A percentile compares a stretch with the other conserved stretches of the same genome.
These are phyloP conservation scores for Nixonia krombeini DNA, from an alignment of 1,140 invertebrate genomes.

Conservation along the genomic window DNA sequence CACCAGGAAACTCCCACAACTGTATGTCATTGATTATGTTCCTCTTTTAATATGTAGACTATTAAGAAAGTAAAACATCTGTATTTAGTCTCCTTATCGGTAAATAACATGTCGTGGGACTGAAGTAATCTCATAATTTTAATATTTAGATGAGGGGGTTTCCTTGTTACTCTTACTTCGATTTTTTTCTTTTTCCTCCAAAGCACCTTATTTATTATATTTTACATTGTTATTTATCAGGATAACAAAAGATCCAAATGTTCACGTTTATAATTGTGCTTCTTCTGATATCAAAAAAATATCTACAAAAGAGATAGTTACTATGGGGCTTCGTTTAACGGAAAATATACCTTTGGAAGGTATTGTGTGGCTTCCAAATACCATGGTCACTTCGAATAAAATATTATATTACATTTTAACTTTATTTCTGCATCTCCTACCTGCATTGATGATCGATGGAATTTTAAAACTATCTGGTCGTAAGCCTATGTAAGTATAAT, in stretches of 20 bases:
- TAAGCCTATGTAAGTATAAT: conserved; percentile 83
- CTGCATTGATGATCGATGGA: conserved; percentile 79
- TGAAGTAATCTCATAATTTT: too few species aligned
- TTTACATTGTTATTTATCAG: too few species aligned
- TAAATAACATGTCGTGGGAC: too few species aligned
- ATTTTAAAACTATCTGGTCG: conserved; percentile 75
- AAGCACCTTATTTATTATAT: too few species aligned
- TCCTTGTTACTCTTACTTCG: too few species aligned
- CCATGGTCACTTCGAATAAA: conserved; percentile 69
- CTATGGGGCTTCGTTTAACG: conserved; percentile 71
- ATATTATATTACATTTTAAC: conserved; percentile 73
- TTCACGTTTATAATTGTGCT: conserved; percentile 79
- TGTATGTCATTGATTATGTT: background rate
- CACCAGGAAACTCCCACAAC: background rate
- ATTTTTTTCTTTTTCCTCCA: too few species aligned
- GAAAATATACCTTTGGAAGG: conserved; percentile 77
- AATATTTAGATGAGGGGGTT: too few species aligned
- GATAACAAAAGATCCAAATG: conserved; percentile 59
- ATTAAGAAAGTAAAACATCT: too few species aligned
- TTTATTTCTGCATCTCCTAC: conserved; percentile 78
- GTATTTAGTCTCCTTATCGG: too few species aligned
- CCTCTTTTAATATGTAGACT: too few species aligned
- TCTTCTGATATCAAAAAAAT: conserved; percentile 78
- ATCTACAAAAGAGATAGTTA: conserved; percentile 75
- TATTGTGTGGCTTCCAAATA: conserved; percentile 78